A percentile compares a stretch with the other conserved stretches of the same genome.
phyloP scores from a whole-genome alignment of 2,113 vertebrate genomes.

The Amphiprion ocellaris region DNA sequence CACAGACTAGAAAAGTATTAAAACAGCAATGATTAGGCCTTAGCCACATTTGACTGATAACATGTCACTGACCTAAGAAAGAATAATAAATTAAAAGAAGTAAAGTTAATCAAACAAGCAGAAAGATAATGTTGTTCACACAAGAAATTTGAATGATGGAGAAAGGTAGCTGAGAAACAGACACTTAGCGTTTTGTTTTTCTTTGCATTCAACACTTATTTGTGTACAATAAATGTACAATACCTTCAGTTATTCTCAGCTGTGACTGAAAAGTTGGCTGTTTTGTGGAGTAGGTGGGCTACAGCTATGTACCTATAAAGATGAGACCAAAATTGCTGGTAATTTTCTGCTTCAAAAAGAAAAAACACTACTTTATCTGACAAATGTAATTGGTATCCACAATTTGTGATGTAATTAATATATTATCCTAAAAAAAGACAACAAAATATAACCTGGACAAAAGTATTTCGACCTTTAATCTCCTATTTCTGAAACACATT shows the following conservation, averaged over 20 bases:
- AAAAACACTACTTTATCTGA: neutral
- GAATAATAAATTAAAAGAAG: neutral
- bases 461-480: too few relatives aligned
- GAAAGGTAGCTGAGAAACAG: neutral
- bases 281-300: neutral
- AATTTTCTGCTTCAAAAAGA: neutral
- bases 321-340: neutral
- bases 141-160: neutral
- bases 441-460: too few relatives aligned
- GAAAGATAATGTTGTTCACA: neutral
- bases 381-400: neutral
- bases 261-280: conserved; percentile 5
- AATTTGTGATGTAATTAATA: neutral
- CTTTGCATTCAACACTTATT: conserved; percentile 2
- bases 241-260: neutral
- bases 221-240: neutral
- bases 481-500: too few relatives aligned
- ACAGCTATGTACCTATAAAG: neutral
- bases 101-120: neutral
- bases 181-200: neutral
- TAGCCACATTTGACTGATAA: too few relatives aligned
- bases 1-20: too few relatives aligned
- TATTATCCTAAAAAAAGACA: too few relatives aligned
- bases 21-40: too few relatives aligned
- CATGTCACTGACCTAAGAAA: neutral